These are phyloP conservation scores for Osmoderma eremita DNA, from an alignment of 2,888 invertebrate species.

Conservation along the genomic window DNA sequence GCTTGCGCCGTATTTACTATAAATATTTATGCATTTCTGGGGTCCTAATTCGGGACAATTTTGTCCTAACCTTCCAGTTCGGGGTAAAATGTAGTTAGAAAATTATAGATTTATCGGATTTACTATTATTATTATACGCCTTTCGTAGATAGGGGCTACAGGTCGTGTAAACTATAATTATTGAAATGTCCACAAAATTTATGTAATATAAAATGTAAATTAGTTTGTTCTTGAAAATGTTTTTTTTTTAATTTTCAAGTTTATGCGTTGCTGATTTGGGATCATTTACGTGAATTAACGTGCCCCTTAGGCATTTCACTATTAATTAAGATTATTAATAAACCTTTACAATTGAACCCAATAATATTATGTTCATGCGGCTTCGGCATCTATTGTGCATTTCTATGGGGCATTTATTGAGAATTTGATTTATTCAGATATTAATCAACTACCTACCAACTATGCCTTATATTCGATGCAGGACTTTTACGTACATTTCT, in stretches of 20 bases:
- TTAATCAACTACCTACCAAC: no score
- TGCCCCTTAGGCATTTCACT: no score
- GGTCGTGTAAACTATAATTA: conserved; percentile 24
- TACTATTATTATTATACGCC: conserved; percentile 25
- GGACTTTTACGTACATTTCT: no score
- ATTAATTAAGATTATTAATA: no score
- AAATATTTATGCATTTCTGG: conserved; percentile 39
- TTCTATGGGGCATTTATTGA: no score
- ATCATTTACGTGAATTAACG: no score
- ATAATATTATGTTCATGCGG: no score
- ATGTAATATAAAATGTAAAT: conserved; percentile 33
- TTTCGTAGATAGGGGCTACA: conserved; percentile 23
- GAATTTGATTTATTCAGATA: no score
- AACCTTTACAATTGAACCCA: no score
- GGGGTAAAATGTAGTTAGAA: conserved; percentile 11
- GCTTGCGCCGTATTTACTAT: conserved; percentile 31
- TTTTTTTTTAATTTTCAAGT: not conserved
- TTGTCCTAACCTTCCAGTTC: conserved; percentile 7
- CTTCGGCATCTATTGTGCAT: no score
- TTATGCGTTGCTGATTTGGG: not conserved
- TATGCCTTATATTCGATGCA: no score
- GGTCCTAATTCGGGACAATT: conserved; percentile 36
- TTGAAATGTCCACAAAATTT: conserved; percentile 13
- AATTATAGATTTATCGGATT: conserved; percentile 39
- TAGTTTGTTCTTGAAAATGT: conserved; percentile 28